Evolutionary conservation across 2,797 vertebrate species (phyloP).

Genomic region (Argentina silus): DNA sequence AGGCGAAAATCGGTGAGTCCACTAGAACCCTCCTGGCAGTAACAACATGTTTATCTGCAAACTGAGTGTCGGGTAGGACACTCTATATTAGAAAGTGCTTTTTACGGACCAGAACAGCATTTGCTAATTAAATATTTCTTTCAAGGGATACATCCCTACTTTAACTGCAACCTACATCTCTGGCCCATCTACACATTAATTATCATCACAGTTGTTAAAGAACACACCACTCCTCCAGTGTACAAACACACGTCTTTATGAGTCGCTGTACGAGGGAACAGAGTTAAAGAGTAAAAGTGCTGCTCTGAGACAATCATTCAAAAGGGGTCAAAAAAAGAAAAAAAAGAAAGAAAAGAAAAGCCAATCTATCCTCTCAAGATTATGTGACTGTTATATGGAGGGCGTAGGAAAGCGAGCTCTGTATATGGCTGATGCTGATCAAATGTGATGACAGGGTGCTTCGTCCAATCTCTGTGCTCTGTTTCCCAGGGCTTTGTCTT

Average conservation of each 20-base stretch:
- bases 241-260: no score
- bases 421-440: not conserved
- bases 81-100: no score
- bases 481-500: not conserved
- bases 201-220: not conserved
- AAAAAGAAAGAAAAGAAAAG: no score
- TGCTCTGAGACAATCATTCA: not conserved
- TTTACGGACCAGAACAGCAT: no score
- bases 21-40: no score
- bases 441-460: conserved; percentile 1
- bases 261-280: no score
- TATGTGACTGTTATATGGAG: not conserved
- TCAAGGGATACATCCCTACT: not conserved
- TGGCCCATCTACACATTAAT: not conserved
- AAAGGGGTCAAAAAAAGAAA: not conserved
- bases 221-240: not conserved
- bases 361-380: no score
- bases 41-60: no score
- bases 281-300: no score
- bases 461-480: not conserved
- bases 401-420: not conserved
- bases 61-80: no score
- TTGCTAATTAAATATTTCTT: no score
- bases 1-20: no score
- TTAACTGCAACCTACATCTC: not conserved